These are phyloP conservation scores for Manacus vitellinus DNA, from an alignment of 2,113 vertebrate genomes.

Conservation along the genomic window DNA sequence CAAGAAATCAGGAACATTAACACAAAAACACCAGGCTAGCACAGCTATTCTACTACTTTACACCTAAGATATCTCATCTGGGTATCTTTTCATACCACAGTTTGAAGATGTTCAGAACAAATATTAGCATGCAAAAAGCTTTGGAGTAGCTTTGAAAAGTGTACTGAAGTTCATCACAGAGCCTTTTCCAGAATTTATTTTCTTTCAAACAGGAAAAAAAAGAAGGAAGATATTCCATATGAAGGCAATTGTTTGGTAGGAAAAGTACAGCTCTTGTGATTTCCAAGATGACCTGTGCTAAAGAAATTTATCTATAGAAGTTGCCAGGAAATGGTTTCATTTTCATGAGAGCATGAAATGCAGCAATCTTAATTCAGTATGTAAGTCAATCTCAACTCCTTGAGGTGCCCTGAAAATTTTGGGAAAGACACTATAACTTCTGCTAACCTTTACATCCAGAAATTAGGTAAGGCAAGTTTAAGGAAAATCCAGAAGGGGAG, in stretches of 20 bases:
- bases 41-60: background rate
- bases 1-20: background rate
- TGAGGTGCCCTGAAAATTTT: background rate
- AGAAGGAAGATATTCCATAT: background rate
- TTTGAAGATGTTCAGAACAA: background rate
- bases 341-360: background rate
- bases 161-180: background rate
- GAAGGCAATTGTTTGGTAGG: background rate
- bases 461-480: slow-evolving; percentile 40
- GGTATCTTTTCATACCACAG: background rate
- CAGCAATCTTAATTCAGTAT: background rate
- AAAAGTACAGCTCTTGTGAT: background rate
- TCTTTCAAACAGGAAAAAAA: background rate
- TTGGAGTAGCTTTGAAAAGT: background rate
- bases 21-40: background rate
- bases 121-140: background rate
- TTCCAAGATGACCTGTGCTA: background rate
- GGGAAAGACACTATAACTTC: background rate
- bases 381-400: background rate
- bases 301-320: background rate
- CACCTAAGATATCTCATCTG: background rate
- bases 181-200: background rate
- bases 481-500: slow-evolving; percentile 52
- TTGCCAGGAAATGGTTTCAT: background rate
- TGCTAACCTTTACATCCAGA: slow-evolving; percentile 31